Evolutionary conservation across 2,797 vertebrate species (phyloP), one percentile per base, ranked within the genome.

Genomic region (Mycteria americana): DNA sequence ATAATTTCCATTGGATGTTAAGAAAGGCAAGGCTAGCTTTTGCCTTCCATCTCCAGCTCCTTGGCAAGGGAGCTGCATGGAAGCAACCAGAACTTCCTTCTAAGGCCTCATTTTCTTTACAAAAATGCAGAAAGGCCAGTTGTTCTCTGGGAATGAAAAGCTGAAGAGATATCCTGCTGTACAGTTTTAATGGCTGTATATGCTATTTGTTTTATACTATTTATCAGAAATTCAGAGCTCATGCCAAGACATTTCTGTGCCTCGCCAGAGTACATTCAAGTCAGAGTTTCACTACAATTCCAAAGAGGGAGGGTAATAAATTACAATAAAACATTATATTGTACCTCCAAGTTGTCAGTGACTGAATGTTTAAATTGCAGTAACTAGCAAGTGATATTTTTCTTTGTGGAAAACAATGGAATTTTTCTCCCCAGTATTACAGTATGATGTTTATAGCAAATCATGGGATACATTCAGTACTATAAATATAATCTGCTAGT

Each of bases 341-440:
- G 68, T 75, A 93, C 85, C 65, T 91, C 46, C 69, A 86, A 73
- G 89, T 84, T 97, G 96, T 92, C 96, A 96, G 92, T 97, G 89
- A 96, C 89, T 46, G 69, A 97, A 94, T 84, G 91, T 90, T 94
- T 88, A 96, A 97, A 96, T 94, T 96, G 94, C 85, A 85, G 88
- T 78, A 88, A 95, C 64, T 89, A 95, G 72, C 79, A 97, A 96
- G 69, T 65, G 65, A 18, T 86, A 95, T 96, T 97, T 96, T 95
- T 97, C 92, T 92, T 93, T 78, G 62, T 81, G 62, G 76, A 97
- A 95, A 96, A 91, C 94, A 96, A 94, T 54, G 43, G 68, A 54
- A 56, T 97, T 96, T 95, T 93, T 97, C 91, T 95, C 46, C 35
- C 31, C 39, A 11, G 59, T 72, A 62, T 31, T 94, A 80, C 53